Evolutionary conservation across 2,113 vertebrate species (phyloP).

Genomic region (Odontophorus gujanensis): DNA sequence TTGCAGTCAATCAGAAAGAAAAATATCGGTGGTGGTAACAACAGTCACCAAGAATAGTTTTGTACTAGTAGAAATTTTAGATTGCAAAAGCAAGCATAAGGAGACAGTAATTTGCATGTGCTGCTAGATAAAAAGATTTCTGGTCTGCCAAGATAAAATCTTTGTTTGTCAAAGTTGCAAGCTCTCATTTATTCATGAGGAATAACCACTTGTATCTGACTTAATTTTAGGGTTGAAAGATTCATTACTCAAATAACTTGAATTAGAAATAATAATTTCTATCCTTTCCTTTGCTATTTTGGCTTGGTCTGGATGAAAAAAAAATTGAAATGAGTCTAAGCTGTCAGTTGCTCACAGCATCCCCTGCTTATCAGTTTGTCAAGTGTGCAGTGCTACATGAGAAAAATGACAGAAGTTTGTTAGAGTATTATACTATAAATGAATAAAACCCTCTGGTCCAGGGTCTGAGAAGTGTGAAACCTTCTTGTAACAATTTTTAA

Average conservation of each 20-base stretch:
- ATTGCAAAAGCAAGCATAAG: neutral
- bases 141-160: neutral
- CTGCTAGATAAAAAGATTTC: neutral
- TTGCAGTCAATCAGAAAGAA: neutral
- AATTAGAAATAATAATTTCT: neutral
- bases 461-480: neutral
- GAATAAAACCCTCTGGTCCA: neutral
- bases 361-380: neutral
- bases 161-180: neutral
- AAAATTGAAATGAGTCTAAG: neutral
- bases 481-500: neutral
- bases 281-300: neutral
- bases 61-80: neutral
- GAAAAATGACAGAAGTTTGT: neutral
- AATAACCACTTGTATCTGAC: neutral
- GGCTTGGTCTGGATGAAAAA: neutral
- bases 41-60: neutral
- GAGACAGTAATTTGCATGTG: neutral
- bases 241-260: neutral
- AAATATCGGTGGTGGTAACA: neutral
- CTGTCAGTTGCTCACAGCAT: neutral
- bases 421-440: neutral
- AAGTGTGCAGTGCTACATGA: neutral
- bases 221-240: neutral
- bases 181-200: neutral